Evolutionary conservation across 2,797 vertebrate species (phyloP).

Genomic region (Lateolabrax maculatus): DNA sequence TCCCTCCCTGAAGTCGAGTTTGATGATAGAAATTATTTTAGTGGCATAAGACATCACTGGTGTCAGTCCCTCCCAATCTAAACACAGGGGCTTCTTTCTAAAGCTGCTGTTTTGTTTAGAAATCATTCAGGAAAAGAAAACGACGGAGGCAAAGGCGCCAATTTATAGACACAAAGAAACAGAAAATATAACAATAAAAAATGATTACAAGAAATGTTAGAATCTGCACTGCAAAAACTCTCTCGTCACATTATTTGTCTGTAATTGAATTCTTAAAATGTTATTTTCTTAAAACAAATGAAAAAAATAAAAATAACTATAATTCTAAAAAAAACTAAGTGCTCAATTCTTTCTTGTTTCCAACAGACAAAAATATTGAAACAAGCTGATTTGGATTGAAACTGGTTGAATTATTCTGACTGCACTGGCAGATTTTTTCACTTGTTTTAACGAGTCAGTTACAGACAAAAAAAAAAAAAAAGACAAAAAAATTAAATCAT

Average conservation of each 20-base stretch:
- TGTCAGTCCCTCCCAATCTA: not conserved
- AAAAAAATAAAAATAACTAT: not conserved
- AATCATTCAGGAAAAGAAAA: not conserved
- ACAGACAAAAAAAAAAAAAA: not conserved
- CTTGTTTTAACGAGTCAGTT: not conserved
- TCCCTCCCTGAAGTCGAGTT: not conserved
- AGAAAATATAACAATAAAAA: not conserved
- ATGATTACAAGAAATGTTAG: not conserved
- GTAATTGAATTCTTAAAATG: not conserved
- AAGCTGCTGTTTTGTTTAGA: not conserved
- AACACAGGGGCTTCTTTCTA: not conserved
- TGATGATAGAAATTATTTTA: not conserved
- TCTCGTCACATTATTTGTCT: too few species aligned
- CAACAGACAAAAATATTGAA: not conserved
- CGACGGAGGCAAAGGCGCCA: not conserved
- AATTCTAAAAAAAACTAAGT: not conserved
- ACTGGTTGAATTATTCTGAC: not conserved
- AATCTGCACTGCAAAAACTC: not conserved
- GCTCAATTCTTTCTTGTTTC: not conserved
- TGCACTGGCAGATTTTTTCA: not conserved
- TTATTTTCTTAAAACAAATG: not conserved
- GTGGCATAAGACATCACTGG: not conserved
- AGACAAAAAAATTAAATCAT: not conserved
- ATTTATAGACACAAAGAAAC: not conserved
- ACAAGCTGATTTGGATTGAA: not conserved